Conservation (phyloP, 2,797 vertebrate genomes). For the Mormyrus proboscirostris region DNA sequence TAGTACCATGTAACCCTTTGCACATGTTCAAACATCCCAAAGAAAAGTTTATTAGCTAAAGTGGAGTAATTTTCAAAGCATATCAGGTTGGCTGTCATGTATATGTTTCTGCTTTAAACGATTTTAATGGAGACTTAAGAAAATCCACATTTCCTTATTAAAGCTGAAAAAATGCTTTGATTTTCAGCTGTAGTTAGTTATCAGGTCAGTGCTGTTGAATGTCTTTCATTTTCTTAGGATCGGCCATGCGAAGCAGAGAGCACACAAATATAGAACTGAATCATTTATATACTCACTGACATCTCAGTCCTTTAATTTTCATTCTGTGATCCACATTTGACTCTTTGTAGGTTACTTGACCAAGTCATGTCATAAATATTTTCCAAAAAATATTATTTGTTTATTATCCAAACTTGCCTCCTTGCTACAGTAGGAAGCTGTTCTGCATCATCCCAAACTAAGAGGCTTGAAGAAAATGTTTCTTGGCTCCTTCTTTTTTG, state of each 20-base stretch:
- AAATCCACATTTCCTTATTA: not conserved
- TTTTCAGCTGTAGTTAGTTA: not conserved
- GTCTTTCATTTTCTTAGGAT: not conserved
- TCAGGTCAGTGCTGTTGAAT: not conserved
- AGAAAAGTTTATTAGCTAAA: not conserved
- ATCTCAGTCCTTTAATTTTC: slow-evolving; percentile 47
- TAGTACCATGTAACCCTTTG: not conserved
- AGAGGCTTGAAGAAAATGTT: slow-evolving; percentile 78
- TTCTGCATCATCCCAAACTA: slow-evolving; percentile 20
- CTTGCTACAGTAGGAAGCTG: not conserved
- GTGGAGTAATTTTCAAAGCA: not conserved
- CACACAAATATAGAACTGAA: not conserved
- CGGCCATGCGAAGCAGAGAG: not conserved
- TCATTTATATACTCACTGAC: slow-evolving; percentile 39
- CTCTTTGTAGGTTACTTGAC: slow-evolving; percentile 52
- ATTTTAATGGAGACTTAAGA: not conserved
- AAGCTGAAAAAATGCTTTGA: not conserved
- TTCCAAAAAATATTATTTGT: slow-evolving; percentile 32
- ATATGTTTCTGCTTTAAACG: not conserved
- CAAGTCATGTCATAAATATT: slow-evolving; percentile 43
- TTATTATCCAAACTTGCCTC: slow-evolving; percentile 16
- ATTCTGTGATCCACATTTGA: slow-evolving; percentile 14
- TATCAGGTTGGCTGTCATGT: not conserved
- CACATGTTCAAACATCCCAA: not conserved
- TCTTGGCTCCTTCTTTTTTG: slow-evolving; percentile 65